Conservation (phyloP, 1,140 invertebrate species). For the Thaumetopoea pityocampa region DNA sequence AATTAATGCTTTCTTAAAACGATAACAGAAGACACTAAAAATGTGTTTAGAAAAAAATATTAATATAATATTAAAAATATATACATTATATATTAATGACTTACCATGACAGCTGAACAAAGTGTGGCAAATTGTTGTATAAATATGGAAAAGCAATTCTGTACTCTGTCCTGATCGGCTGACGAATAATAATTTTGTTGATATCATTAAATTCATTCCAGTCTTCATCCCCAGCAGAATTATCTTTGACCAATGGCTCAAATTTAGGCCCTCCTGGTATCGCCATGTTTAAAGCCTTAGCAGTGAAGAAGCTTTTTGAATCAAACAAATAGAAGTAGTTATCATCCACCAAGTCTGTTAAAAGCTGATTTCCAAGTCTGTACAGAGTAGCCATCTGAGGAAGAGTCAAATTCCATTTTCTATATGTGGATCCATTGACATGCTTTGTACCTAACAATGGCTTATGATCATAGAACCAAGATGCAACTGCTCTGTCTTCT, state of each 20-base stretch:
- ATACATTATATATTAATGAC: constrained; percentile 47
- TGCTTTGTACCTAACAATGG: constrained; percentile 93
- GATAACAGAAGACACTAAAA: no score
- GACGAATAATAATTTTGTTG: constrained; percentile 99
- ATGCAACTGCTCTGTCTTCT: constrained; percentile 92
- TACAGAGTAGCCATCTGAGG: constrained; percentile 99
- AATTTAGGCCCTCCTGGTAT: constrained; percentile 99
- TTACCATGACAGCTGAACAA: constrained; percentile 95
- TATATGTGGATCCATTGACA: constrained; percentile 98
- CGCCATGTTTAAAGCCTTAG: constrained; percentile 99
- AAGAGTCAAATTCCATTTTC: constrained; percentile 95
- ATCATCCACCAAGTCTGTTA: constrained; percentile 98
- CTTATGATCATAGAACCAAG: constrained; percentile 99
- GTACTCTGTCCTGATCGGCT: constrained; percentile 99
- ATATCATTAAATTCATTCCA: constrained; percentile 99
- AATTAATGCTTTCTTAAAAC: no score
- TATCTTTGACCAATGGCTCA: constrained; percentile 98
- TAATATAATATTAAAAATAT: constrained; percentile 12
- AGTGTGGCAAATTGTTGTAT: constrained; percentile 99
- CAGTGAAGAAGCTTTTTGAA: constrained; percentile 99
- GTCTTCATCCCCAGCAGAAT: constrained; percentile 98
- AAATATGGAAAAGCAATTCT: constrained; percentile 99
- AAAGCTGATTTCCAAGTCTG: constrained; percentile 96
- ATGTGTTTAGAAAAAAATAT: no score
- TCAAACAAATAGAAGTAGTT: constrained; percentile 99